Evolutionary conservation across 2,888 invertebrate genomes (phyloP).

Genomic region (Scaptomyza caliginosa): DNA sequence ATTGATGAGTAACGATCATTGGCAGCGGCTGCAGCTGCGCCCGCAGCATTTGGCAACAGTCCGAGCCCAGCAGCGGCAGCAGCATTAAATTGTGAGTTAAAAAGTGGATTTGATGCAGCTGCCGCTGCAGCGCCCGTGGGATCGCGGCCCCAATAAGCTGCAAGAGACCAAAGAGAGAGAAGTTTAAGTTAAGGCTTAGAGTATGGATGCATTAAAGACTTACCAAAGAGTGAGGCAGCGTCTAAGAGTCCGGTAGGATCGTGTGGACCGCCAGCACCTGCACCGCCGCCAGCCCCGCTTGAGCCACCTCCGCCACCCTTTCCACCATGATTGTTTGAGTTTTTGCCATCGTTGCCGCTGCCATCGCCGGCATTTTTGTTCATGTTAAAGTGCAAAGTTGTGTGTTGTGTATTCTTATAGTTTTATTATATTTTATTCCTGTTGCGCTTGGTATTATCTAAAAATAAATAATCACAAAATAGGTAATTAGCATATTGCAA

Average conservation of each 20-base stretch:
- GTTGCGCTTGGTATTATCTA: slow-evolving; percentile 23
- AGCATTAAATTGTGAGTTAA: slow-evolving; percentile 84
- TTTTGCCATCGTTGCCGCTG: slow-evolving; percentile 82
- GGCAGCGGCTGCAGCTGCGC: slow-evolving; percentile 81
- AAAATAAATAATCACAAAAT: not conserved
- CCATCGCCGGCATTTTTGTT: slow-evolving; percentile 92
- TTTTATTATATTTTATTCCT: slow-evolving; percentile 14
- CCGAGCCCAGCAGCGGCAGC: slow-evolving; percentile 83
- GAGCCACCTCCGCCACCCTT: slow-evolving; percentile 82
- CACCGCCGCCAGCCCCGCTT: slow-evolving; percentile 82
- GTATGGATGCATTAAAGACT: too few relatives aligned
- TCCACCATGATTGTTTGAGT: slow-evolving; percentile 81
- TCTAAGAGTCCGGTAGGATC: slow-evolving; percentile 90
- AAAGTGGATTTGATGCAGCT: slow-evolving; percentile 84
- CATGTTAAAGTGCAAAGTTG: slow-evolving; percentile 85
- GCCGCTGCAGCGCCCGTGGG: slow-evolving; percentile 82
- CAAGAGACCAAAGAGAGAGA: not conserved
- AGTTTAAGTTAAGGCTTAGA: slow-evolving; percentile 70
- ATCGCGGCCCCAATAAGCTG: slow-evolving; percentile 93
- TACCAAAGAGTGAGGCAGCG: slow-evolving; percentile 90
- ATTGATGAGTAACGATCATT: slow-evolving; percentile 83
- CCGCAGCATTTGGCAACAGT: slow-evolving; percentile 83
- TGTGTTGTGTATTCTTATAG: slow-evolving; percentile 12
- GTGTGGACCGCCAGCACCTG: slow-evolving; percentile 81
- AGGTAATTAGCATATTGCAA: slow-evolving; percentile 2